A percentile compares a stretch with the other conserved stretches of the same genome.
Conservation (phyloP, 2,797 vertebrate species). For the Aplochiton taeniatus region DNA sequence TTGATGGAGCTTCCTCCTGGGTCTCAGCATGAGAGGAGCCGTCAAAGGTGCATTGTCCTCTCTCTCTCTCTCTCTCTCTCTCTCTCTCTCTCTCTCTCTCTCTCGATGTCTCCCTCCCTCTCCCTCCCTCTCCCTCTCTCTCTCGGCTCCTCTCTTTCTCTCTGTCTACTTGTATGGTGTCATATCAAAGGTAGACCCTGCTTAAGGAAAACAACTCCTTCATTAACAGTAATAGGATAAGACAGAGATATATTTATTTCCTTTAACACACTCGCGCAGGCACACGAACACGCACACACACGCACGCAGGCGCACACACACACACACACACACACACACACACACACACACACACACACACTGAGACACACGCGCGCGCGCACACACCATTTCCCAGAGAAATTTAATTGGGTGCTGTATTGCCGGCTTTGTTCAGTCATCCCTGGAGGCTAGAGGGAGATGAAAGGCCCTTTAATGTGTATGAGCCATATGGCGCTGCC, state of each 20-base stretch:
- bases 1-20: conserved; percentile 17
- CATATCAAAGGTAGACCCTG: conserved; percentile 5
- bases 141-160: background rate
- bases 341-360: conserved; percentile 7
- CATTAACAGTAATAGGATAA: conserved; percentile 22
- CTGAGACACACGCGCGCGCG: background rate
- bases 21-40: conserved; percentile 9
- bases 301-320: conserved; percentile 10
- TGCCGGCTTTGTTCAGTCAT: conserved; percentile 40
- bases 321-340: background rate
- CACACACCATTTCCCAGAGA: conserved; percentile 8
- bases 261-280: background rate
- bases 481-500: conserved; percentile 40
- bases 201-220: conserved; percentile 19
- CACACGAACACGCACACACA: background rate
- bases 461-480: conserved; percentile 61
- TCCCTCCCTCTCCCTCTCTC: conserved; percentile 42
- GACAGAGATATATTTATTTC: background rate
- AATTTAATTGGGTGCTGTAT: conserved; percentile 40
- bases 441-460: conserved; percentile 37
- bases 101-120: no score
- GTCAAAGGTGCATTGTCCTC: conserved; percentile 3
- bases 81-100: conserved; percentile 34
- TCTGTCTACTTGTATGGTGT: background rate
- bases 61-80: conserved; percentile 38